phyloP scores from a whole-genome alignment of 1,140 invertebrate species.

The Steinernema feltiae region DNA sequence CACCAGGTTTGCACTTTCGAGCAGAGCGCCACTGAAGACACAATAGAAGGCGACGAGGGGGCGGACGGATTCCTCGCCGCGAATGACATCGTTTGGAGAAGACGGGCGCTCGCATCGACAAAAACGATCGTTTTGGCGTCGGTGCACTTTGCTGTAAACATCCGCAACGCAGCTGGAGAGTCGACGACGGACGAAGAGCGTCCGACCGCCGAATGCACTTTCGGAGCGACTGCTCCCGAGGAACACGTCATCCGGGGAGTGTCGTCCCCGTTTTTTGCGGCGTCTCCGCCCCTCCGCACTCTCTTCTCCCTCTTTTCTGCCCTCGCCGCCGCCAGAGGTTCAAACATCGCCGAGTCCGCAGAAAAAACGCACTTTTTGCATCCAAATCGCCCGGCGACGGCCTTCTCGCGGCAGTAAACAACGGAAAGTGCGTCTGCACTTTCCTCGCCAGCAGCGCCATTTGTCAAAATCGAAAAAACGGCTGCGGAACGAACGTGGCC shows the following conservation, averaged over 20 bases:
- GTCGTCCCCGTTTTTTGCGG: neutral
- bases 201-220: neutral
- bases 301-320: neutral
- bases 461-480: constrained; percentile 1
- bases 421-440: constrained; percentile 10
- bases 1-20: no score
- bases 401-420: constrained; percentile 1
- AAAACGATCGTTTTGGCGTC: neutral
- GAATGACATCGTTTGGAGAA: neutral
- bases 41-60: no score
- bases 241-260: neutral
- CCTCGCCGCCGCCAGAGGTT: neutral
- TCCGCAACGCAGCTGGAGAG: neutral
- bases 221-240: neutral
- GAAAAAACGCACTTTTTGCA: constrained; percentile 9
- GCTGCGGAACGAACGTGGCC: neutral
- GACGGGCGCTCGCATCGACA: constrained; percentile 4
- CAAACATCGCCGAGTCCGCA: neutral
- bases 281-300: neutral
- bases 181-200: no score
- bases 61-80: neutral
- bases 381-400: neutral
- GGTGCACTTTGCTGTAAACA: constrained; percentile 14
- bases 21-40: no score
- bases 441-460: neutral